These are phyloP conservation scores for Helicolenus hilgendorfi DNA, from an alignment of 2,797 vertebrate genomes.

Conservation along the genomic window DNA sequence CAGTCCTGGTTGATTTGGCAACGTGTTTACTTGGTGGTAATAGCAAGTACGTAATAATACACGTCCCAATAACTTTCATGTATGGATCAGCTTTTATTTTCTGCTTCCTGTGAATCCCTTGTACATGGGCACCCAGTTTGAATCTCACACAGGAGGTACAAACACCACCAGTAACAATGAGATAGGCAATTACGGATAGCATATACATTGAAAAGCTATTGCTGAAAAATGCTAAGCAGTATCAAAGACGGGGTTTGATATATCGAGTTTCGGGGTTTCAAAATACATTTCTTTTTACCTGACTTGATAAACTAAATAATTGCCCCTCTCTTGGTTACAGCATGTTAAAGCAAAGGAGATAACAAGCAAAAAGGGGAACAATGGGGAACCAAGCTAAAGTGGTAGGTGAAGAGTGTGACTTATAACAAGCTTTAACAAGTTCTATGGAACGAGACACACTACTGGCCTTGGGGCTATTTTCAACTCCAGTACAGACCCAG, in stretches of 20 bases:
- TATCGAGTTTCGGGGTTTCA: not conserved
- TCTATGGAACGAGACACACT: constrained; percentile 25
- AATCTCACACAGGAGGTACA: not conserved
- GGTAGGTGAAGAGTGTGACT: constrained; percentile 8
- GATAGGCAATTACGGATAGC: not conserved
- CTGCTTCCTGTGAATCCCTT: not conserved
- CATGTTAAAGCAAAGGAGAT: not conserved
- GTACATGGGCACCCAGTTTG: not conserved
- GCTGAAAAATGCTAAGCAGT: not conserved
- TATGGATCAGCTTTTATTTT: not conserved
- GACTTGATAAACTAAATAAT: not conserved
- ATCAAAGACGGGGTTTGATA: not conserved
- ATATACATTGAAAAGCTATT: not conserved
- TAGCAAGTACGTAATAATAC: not conserved
- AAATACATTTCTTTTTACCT: not conserved
- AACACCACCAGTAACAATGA: not conserved
- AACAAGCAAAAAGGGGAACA: not conserved
- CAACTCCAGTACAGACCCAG: constrained; percentile 35
- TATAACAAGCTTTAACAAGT: constrained; percentile 51
- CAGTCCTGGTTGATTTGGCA: not conserved
- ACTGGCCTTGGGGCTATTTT: constrained; percentile 61
- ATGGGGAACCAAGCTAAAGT: constrained; percentile 22
- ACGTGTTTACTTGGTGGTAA: not conserved
- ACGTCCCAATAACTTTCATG: not conserved
- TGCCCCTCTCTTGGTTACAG: not conserved